Percentiles rank a stretch among this genome's conserved stretches.
phyloP scores from a whole-genome alignment of 2,888 invertebrate genomes.

The Poecilus cupreus region DNA sequence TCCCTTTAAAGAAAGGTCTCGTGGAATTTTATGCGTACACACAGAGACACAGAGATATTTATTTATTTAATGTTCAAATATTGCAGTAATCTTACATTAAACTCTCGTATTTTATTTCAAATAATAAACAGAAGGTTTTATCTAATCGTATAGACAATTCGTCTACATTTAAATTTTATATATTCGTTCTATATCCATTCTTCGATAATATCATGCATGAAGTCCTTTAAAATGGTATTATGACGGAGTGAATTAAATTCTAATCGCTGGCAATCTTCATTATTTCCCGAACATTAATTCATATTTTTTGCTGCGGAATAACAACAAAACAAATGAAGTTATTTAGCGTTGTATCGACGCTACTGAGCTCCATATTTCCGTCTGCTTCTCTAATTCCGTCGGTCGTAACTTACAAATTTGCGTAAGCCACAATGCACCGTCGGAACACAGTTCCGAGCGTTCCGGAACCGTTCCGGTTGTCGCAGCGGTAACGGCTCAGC shows the following conservation, averaged over 20 bases:
- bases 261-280: slow-evolving; percentile 8
- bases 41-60: too few relatives aligned
- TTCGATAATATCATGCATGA: too few relatives aligned
- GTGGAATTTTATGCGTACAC: too few relatives aligned
- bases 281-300: not conserved
- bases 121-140: too few relatives aligned
- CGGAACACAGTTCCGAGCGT: slow-evolving; percentile 17
- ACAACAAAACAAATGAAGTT: slow-evolving; percentile 26
- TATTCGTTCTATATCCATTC: too few relatives aligned
- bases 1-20: too few relatives aligned
- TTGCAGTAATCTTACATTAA: too few relatives aligned
- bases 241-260: not conserved
- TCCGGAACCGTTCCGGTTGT: not conserved
- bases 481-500: not conserved
- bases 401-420: slow-evolving; percentile 56
- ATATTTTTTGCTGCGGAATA: not conserved
- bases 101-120: too few relatives aligned
- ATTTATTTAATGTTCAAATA: too few relatives aligned
- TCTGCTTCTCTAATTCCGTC: slow-evolving; percentile 47
- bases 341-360: slow-evolving; percentile 33
- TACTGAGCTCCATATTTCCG: slow-evolving; percentile 35
- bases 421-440: slow-evolving; percentile 54
- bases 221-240: too few relatives aligned
- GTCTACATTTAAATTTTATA: too few relatives aligned
- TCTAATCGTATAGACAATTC: too few relatives aligned